Evolutionary conservation across 2,888 invertebrate species (phyloP).

Genomic region (Tipula lateralis): DNA sequence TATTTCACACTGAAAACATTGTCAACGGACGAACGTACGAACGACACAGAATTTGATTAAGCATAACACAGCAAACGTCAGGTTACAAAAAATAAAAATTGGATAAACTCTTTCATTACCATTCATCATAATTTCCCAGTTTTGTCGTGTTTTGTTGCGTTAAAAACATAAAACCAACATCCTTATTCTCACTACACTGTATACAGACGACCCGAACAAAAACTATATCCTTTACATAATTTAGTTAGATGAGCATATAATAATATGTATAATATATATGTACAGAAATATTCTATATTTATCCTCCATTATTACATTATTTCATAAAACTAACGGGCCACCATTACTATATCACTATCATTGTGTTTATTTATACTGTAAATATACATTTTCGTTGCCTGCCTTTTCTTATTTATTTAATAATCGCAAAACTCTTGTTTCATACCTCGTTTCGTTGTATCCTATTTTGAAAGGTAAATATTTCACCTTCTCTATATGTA

Average conservation of each 20-base stretch:
- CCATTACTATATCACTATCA: slow-evolving; percentile 6
- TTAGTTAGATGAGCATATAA: neutral
- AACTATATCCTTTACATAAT: neutral
- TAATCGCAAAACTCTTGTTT: neutral
- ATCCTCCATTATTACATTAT: neutral
- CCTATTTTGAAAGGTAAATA: slow-evolving; percentile 1
- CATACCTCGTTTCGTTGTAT: neutral
- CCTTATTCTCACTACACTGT: neutral
- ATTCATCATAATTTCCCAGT: slow-evolving; percentile 13
- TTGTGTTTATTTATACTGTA: neutral
- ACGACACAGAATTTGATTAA: neutral
- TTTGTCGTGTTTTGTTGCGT: neutral
- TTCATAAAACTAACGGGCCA: slow-evolving; percentile 1
- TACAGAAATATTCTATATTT: too few species aligned
- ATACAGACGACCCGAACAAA: neutral
- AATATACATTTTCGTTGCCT: neutral
- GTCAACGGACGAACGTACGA: neutral
- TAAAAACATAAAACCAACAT: neutral
- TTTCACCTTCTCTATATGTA: neutral
- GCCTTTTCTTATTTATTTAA: neutral
- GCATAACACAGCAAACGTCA: neutral
- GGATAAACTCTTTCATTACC: neutral
- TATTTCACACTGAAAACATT: neutral
- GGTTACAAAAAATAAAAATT: neutral
- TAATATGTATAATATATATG: too few species aligned